Evolutionary conservation across 2,797 vertebrate genomes (phyloP).

Genomic region (Rhyacichthys aspro): DNA sequence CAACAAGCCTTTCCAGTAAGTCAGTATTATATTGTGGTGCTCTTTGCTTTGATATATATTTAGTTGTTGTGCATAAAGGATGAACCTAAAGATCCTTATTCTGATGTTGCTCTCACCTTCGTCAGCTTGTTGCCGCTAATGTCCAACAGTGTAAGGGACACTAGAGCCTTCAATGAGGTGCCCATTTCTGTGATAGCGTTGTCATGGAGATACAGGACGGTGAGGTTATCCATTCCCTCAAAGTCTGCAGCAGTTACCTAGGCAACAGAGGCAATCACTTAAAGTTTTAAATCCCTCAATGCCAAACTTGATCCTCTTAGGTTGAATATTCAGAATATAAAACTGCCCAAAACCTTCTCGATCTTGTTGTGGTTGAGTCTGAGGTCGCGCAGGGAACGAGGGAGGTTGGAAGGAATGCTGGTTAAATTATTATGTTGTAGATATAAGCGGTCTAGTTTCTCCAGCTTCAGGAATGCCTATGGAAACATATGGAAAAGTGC

Average conservation of each 20-base stretch:
- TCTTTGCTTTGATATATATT: too few species aligned
- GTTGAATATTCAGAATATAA: neutral
- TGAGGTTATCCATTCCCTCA: constrained; percentile 92
- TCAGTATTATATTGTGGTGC: too few species aligned
- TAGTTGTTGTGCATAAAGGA: too few species aligned
- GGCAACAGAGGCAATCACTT: constrained; percentile 32
- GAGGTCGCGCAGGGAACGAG: constrained; percentile 87
- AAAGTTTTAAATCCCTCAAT: neutral
- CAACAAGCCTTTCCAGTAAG: too few species aligned
- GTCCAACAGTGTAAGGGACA: constrained; percentile 89
- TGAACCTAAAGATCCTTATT: too few species aligned
- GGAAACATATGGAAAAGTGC: neutral
- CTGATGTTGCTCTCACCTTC: constrained; percentile 58
- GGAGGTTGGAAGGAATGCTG: constrained; percentile 85
- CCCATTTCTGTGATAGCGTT: constrained; percentile 90
- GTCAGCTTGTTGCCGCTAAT: constrained; percentile 90
- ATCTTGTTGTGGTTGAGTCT: constrained; percentile 90
- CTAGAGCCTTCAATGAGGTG: constrained; percentile 82
- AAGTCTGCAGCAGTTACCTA: constrained; percentile 83
- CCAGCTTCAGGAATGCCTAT: constrained; percentile 86
- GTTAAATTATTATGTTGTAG: constrained; percentile 93
- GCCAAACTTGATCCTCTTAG: too few species aligned
- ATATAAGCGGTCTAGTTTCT: constrained; percentile 87
- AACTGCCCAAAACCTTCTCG: constrained; percentile 65
- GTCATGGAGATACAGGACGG: constrained; percentile 88